Percentiles rank a stretch among this genome's conserved stretches.
phyloP scores from a whole-genome alignment of 2,113 vertebrate genomes.

The Dromiciops gliroides region DNA sequence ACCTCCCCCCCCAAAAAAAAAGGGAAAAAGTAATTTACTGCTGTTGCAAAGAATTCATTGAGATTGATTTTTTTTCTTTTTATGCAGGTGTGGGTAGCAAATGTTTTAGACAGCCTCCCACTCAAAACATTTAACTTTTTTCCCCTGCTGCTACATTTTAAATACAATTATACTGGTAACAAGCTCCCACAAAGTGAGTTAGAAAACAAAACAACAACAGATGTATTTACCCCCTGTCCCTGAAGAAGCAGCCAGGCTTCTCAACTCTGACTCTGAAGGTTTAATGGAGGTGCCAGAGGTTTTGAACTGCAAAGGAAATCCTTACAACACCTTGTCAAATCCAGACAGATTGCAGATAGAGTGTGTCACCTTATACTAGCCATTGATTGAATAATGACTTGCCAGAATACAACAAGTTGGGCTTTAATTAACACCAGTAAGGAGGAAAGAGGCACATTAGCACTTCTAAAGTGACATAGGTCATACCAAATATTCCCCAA shows the following conservation, averaged over 20 bases:
- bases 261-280: background rate
- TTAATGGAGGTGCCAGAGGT: constrained; percentile 10
- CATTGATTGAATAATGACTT: constrained; percentile 8
- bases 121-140: constrained; percentile 4
- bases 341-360: background rate
- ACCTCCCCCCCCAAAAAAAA: background rate
- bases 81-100: background rate
- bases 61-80: constrained; percentile 1
- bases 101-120: background rate
- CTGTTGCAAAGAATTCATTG: background rate
- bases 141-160: background rate
- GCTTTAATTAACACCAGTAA: constrained; percentile 3
- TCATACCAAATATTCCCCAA: background rate
- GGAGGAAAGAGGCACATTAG: background rate
- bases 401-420: constrained; percentile 2
- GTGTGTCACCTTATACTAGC: background rate
- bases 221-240: background rate
- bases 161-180: constrained; percentile 1
- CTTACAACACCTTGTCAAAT: constrained; percentile 1
- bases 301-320: background rate
- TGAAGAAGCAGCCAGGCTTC: background rate
- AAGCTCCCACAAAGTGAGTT: constrained; percentile 1
- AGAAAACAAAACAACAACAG: constrained; percentile 3
- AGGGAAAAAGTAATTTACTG: background rate
- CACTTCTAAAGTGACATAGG: background rate